Base-by-base conservation (phyloP, 2,113 vertebrate species). In the Ptychochromis oligacanthus region DNA sequence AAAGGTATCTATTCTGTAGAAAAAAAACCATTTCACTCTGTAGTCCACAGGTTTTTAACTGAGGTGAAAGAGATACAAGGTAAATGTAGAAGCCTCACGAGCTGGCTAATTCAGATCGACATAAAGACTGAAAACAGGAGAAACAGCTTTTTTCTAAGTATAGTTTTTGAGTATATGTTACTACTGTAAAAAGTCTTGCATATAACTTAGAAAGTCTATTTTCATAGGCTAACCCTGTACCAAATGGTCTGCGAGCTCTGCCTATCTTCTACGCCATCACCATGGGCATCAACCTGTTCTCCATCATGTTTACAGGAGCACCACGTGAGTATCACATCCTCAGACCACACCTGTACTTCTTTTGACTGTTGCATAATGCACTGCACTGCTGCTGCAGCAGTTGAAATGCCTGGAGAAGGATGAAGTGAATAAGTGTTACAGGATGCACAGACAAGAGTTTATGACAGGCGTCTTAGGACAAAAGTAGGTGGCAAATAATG, bases 221-320 rank as follows among this genome's bases (percentile, higher is more conserved):
- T 64, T 67, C 36, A 24, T 92, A 99, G 98, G 92, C 89, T 2
- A 96, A 99, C 92, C 97, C 98, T 0, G 96, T 98, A 67, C 97
- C 97, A 65, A 99, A 97, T 0, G 98, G 98, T 77, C 93, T 99
- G 84, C 95, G 95, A 93, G 97, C 97, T 61, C 88, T 99, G 77
- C 98, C 98, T 0, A 0, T 99, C 87, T 99, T 99, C 96, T 99
- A 99, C 11, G 98, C 95, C 67, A 96, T 97, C 83, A 99, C 97
- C 0, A 91, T 99, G 93, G 96, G 96, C 31, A 95, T 99, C 93
- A 99, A 99, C 93, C 94, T 98, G 38, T 99, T 99, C 95, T 99
- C 98, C 88, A 99, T 99, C 94, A 96, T 97, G 97, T 99, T 96
- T 65, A 97, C 96, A 2, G 98, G 98, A 62, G 97, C 97, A 0